Base-by-base conservation (phyloP, 2,888 invertebrate genomes). In the Polymixis flavicincta region DNA sequence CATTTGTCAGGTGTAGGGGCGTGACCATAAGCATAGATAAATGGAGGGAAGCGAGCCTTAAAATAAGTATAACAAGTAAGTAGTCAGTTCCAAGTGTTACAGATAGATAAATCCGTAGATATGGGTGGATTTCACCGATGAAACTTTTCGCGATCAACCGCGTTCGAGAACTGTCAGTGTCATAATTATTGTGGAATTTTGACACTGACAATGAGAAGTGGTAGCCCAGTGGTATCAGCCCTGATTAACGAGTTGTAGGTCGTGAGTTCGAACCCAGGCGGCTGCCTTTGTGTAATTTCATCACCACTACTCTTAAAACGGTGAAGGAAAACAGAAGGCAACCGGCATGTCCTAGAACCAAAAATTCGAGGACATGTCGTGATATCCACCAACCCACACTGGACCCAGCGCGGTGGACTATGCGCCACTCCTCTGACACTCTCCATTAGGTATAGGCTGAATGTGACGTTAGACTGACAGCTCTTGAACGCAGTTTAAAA, bases 41-140 rank as follows among this genome's bases (percentile, higher is more conserved):
- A 77, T 85, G 85, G 85, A 83, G 83, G 82, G 83, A 60, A 85
- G 72, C 57, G 60, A 69, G 69, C 25, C 67, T 64, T 78, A 78
- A 71, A 64, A 65, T 48, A 61, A 63, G 22, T 50, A n/a, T 57
- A 42, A 37, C 37, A 67, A n/a, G 76, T 72, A 80, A 50, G 32
- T 74, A 76, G 25, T 70, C 72, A 72, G 77, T 74, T 80, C 73
- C 78, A 68, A 74, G 65, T 54, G 55, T 61, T 69, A 48, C 11
- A 73, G 55, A 74, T 55, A 68, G 19, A 77, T 55, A 68, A 14
- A 77, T 71, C 17, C 52, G 28, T 60, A n/a, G n/a, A n/a, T n/a
- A 80, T 25, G 69, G 37, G 66, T 17, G 3, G n/a, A 32, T 32
- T 66, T 32, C 11, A 11, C n/a, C n/a, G 19, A n/a, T 59, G n/a